A percentile compares a stretch with the other conserved stretches of the same genome.
phyloP scores from a whole-genome alignment of 2,888 invertebrate genomes.

The Leucoptera coffeella region DNA sequence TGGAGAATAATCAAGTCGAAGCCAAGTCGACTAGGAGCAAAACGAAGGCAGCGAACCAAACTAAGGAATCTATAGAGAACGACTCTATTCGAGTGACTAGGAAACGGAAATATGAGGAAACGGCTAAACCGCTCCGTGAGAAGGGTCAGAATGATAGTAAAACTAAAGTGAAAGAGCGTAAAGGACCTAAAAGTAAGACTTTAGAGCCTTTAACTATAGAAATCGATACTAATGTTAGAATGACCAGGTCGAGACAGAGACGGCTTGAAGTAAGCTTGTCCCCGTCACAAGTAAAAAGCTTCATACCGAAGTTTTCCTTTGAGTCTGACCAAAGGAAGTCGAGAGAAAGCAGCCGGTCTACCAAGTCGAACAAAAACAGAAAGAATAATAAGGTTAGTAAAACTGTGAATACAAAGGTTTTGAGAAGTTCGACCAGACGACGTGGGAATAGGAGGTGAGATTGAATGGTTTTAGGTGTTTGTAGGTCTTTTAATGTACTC shows the following conservation, averaged over 20 bases:
- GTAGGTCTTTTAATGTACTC: too few species aligned
- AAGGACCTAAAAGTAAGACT: too few species aligned
- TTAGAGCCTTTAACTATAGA: conserved; percentile 13
- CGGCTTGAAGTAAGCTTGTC: conserved; percentile 31
- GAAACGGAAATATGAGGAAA: conserved; percentile 27
- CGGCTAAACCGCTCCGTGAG: conserved; percentile 26
- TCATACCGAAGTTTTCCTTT: conserved; percentile 24
- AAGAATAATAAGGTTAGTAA: conserved; percentile 4
- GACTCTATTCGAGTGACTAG: conserved; percentile 21
- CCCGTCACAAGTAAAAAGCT: conserved; percentile 21
- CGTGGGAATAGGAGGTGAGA: too few species aligned
- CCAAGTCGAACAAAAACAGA: conserved; percentile 12
- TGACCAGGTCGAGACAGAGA: conserved; percentile 30
- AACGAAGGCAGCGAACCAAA: conserved; percentile 14
- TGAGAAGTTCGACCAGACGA: too few species aligned
- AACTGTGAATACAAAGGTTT: too few species aligned
- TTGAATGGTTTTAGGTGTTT: too few species aligned
- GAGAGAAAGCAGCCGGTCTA: conserved; percentile 19
- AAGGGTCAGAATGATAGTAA: conserved; percentile 37
- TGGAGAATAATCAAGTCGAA: conserved; percentile 5
- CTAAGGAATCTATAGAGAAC: conserved; percentile 41
- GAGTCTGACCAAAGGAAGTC: conserved; percentile 28
- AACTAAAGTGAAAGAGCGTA: too few species aligned
- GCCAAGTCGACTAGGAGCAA: conserved; percentile 12
- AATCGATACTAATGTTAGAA: conserved; percentile 15